A percentile compares a stretch with the other conserved stretches of the same genome.
Conservation (phyloP, 2,797 vertebrate species). For the Pempheris klunzingeri region DNA sequence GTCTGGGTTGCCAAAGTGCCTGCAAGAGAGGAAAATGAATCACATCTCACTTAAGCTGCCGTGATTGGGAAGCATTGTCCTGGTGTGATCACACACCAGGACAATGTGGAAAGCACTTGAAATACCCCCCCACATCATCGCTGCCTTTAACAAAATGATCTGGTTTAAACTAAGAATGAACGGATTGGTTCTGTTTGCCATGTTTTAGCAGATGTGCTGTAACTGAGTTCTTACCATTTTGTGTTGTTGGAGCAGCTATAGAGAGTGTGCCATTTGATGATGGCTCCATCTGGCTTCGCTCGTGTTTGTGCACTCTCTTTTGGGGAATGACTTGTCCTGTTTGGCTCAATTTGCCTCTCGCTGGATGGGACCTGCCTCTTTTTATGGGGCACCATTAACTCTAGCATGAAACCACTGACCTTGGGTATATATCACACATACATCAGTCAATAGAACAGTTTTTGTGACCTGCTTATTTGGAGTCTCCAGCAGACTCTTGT, state of each 20-base stretch:
- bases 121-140: too few relatives aligned
- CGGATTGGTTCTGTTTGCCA: background rate
- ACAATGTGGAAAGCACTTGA: conserved; percentile 23
- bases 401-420: conserved; percentile 17
- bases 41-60: background rate
- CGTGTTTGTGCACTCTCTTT: conserved; percentile 40
- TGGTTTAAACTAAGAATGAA: background rate
- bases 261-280: conserved; percentile 8
- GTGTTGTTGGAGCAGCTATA: conserved; percentile 20
- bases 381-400: conserved; percentile 40
- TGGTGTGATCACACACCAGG: background rate
- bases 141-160: too few relatives aligned
- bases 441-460: conserved; percentile 76
- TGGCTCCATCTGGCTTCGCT: conserved; percentile 64
- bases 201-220: background rate
- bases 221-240: conserved; percentile 68
- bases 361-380: conserved; percentile 29
- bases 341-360: conserved; percentile 36
- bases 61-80: background rate
- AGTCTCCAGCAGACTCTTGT: conserved; percentile 54
- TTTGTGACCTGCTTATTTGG: conserved; percentile 64
- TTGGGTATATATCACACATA: background rate
- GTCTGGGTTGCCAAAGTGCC: conserved; percentile 43
- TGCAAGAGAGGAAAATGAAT: conserved; percentile 67
- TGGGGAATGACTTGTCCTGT: conserved; percentile 28